phyloP scores from a whole-genome alignment of 64 coral and sea anemone species.

The Stichodactyla mertensii region DNA sequence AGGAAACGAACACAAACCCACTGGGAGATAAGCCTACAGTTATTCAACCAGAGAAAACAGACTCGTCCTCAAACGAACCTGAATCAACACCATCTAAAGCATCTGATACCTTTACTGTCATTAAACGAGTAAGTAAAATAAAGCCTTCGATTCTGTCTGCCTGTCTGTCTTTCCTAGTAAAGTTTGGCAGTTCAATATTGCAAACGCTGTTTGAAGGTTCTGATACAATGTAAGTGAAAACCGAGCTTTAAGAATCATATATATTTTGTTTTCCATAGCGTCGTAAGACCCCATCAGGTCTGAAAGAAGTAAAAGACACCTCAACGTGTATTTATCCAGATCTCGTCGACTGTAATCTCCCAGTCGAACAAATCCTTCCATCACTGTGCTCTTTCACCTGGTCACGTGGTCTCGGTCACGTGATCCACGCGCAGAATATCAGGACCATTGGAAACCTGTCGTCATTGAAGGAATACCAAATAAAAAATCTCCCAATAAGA shows the following conservation, averaged over 20 bases:
- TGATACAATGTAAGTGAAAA: too few relatives aligned
- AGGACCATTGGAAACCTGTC: conserved; percentile 93
- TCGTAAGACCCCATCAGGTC: conserved; percentile 7
- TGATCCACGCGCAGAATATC: conserved; percentile 97
- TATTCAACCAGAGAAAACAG: background rate
- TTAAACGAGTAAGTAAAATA: conserved; percentile 16
- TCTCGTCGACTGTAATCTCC: conserved; percentile 65
- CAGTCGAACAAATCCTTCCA: conserved; percentile 96
- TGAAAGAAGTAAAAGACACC: conserved; percentile 10
- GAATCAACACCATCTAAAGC: conserved; percentile 8
- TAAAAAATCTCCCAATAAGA: conserved; percentile 86
- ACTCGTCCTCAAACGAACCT: background rate
- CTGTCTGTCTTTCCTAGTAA: background rate
- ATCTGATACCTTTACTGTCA: background rate
- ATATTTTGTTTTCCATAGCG: background rate
- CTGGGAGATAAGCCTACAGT: background rate
- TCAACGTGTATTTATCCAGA: conserved; percentile 75
- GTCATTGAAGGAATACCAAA: conserved; percentile 79
- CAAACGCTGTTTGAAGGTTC: too few relatives aligned
- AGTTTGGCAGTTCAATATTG: too few relatives aligned
- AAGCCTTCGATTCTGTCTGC: background rate
- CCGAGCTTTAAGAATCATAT: too few relatives aligned
- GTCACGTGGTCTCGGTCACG: conserved; percentile 96
- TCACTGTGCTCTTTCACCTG: conserved; percentile 73
- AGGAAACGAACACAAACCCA: background rate